Conservation (phyloP, 2,888 invertebrate genomes). For the Tethea ocularis region DNA sequence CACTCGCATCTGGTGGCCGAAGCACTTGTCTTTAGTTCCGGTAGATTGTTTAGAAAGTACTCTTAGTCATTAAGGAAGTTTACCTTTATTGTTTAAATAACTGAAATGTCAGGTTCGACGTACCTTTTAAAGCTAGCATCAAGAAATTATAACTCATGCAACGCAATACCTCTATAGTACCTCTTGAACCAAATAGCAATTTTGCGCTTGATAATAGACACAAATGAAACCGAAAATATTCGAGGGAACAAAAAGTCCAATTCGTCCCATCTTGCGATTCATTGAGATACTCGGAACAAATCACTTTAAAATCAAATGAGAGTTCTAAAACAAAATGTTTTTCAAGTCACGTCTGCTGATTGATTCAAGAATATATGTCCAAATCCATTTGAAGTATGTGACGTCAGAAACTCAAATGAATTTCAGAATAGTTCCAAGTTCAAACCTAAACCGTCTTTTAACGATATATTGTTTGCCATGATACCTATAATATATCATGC, state of each 20-base stretch:
- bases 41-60: conserved; percentile 67
- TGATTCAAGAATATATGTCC: not conserved
- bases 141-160: not conserved
- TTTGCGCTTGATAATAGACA: not conserved
- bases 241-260: not conserved
- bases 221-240: not conserved
- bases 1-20: conserved; percentile 39
- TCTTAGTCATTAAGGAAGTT: conserved; percentile 9
- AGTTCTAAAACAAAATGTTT: not conserved
- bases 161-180: too few species aligned
- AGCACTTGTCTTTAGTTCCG: conserved; percentile 49
- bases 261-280: not conserved
- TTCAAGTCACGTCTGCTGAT: too few species aligned
- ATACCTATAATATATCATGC: not conserved
- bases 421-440: not conserved
- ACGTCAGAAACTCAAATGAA: not conserved
- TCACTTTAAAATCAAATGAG: not conserved
- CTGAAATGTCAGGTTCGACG: not conserved
- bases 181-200: not conserved
- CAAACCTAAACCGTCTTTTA: not conserved
- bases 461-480: not conserved
- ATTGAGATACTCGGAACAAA: not conserved
- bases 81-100: not conserved
- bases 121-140: not conserved
- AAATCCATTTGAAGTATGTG: too few species aligned